Conservation (phyloP, 2,797 vertebrate genomes). For the Darevskia mixta region DNA sequence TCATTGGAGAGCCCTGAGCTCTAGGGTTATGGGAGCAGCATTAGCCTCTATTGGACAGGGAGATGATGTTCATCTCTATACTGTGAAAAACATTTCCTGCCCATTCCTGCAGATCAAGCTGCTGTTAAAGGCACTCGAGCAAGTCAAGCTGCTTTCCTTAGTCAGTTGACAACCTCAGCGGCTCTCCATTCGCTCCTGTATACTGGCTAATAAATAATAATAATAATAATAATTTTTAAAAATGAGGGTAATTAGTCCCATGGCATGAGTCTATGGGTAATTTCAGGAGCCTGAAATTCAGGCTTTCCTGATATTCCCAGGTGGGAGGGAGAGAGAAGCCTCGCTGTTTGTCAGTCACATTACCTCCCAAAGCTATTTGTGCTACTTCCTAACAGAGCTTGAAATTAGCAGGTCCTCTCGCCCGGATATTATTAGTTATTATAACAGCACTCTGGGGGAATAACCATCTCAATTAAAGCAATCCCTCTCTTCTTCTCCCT, state of each 20-base stretch:
- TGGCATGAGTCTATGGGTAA: not conserved
- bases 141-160: not conserved
- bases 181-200: not conserved
- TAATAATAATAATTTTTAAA: not conserved
- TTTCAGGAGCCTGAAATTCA: not conserved
- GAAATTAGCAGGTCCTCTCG: slow-evolving; percentile 18
- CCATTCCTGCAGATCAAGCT: not conserved
- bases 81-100: not conserved
- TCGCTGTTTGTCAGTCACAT: not conserved
- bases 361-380: not conserved
- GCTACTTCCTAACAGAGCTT: slow-evolving; percentile 20
- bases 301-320: not conserved
- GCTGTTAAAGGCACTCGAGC: not conserved
- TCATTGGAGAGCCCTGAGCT: not conserved
- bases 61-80: not conserved
- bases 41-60: not conserved
- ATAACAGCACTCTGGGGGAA: not conserved
- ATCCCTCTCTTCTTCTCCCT: not conserved
- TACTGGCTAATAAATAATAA: not conserved
- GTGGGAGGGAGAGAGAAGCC: not conserved
- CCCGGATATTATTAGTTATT: slow-evolving; percentile 18
- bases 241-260: not conserved
- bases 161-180: not conserved
- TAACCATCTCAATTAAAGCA: not conserved
- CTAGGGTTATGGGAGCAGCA: too few relatives aligned